Evolutionary conservation across 2,888 invertebrate species (phyloP), one percentile per base, ranked within the genome.

Genomic region (Leptodirus hochenwartii): DNA sequence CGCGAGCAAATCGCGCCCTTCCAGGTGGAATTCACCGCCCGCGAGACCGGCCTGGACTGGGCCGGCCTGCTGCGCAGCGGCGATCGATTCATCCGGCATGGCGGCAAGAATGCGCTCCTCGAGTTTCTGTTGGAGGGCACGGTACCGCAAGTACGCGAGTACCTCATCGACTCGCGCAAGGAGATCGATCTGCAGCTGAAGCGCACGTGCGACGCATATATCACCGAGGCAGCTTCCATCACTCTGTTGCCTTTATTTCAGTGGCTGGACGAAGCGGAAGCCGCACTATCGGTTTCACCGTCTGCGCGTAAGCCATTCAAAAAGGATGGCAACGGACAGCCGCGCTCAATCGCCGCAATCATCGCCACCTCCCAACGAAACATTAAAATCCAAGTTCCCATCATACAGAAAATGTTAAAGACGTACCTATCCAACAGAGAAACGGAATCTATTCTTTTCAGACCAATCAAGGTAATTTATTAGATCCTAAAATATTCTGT

Each of bases 1-100:
- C 60, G 98, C 13, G 98, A 98, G 51, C 98, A 98, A 55, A 96
- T 96, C 15, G 90, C 95, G 0, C 96, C 98, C 0, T 98, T 96
- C 50, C 90, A 95, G 54, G 87, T 88, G 0, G 95, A 90, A 48
- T 87, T 87, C 42, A 75, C 88, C 0, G 70, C 91, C 0, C 87
- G 84, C 47, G 96, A 98, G 53, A 88, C 90, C 4, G 73, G 79
- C 11, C 54, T 98, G 37, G 96, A 96, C 56, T 93, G 95, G 44
- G 85, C 84, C 40, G 74, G 74, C 0, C 49, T 80, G 1, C 51
- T 80, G 1, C 76, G 77, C 36, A 82, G 78, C 43, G 71, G 84
- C 10, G 70, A 78, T 25, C 78, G 82, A 44, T 66, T 96, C 30
- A 95, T 98, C 49, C 53, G 58, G 1, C 47, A 64, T 12, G 79